Conservation (phyloP, 2,113 vertebrate genomes). For the Scytalopus superciliaris region DNA sequence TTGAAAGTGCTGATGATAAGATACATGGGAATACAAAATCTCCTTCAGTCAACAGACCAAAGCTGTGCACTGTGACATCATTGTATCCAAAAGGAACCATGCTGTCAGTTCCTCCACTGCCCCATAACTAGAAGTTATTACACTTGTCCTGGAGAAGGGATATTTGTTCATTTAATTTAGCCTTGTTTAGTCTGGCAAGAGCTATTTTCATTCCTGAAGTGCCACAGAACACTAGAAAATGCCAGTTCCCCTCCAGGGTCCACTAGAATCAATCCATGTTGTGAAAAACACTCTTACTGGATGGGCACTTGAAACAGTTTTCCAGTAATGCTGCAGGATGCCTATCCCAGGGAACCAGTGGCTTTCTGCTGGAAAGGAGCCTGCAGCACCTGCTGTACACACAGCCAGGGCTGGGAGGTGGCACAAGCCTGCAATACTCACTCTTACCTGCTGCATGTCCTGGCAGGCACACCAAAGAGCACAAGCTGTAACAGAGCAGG, state of each 20-base stretch:
- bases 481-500: neutral
- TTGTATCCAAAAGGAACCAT: neutral
- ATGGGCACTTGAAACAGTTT: neutral
- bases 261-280: neutral
- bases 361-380: neutral
- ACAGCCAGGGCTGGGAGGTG: neutral
- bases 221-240: neutral
- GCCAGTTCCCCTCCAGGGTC: neutral
- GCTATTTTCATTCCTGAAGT: conserved; percentile 8
- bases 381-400: neutral
- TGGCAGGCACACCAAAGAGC: neutral
- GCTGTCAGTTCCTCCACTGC: neutral
- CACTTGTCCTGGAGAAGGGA: neutral
- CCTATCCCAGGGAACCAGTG: neutral
- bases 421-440: neutral
- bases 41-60: neutral
- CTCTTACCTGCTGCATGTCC: neutral
- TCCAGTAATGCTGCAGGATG: neutral
- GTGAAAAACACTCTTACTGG: neutral
- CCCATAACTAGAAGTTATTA: neutral
- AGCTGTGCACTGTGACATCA: conserved; percentile 15
- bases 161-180: neutral
- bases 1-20: conserved; percentile 26
- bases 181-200: conserved; percentile 1
- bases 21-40: conserved; percentile 29